Evolutionary conservation across 1,140 invertebrate genomes (phyloP).

Genomic region (Zaprionus taronus): DNA sequence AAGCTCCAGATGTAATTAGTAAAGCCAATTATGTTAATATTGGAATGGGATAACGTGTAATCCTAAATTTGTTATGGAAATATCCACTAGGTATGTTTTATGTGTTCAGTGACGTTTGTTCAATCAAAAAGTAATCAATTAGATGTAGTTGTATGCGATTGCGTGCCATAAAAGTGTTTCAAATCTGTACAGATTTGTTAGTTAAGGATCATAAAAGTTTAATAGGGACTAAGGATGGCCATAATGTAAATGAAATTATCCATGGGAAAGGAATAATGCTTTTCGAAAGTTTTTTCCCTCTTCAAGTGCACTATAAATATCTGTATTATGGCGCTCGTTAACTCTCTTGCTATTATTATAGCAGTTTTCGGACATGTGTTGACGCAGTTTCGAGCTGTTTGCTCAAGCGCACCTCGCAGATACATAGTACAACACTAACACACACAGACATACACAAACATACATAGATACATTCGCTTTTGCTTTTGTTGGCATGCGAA

Average conservation of each 20-base stretch:
- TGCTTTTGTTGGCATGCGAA: constrained; percentile 29
- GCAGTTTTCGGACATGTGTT: constrained; percentile 24
- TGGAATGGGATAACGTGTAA: background rate
- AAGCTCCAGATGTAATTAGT: too few relatives aligned
- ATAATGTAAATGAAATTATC: constrained; percentile 1
- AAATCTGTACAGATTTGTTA: background rate
- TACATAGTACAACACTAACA: constrained; percentile 31
- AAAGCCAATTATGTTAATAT: too few relatives aligned
- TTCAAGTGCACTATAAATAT: constrained; percentile 36
- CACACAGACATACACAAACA: constrained; percentile 18
- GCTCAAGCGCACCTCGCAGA: constrained; percentile 62
- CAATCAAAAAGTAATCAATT: background rate
- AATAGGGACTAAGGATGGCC: too few relatives aligned
- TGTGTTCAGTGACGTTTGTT: too few relatives aligned
- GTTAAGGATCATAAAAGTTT: background rate
- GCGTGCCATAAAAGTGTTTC: background rate
- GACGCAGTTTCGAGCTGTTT: constrained; percentile 57
- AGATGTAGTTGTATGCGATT: background rate
- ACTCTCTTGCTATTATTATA: constrained; percentile 9
- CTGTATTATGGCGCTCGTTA: constrained; percentile 17
- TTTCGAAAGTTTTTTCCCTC: background rate
- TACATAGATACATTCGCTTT: constrained; percentile 51
- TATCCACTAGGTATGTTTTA: too few relatives aligned
- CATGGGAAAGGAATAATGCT: background rate
- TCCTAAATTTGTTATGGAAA: background rate